Percentiles rank a stretch among this genome's conserved stretches.
Evolutionary conservation across 2,113 vertebrate genomes (phyloP).

Genomic region (Scytalopus superciliaris): DNA sequence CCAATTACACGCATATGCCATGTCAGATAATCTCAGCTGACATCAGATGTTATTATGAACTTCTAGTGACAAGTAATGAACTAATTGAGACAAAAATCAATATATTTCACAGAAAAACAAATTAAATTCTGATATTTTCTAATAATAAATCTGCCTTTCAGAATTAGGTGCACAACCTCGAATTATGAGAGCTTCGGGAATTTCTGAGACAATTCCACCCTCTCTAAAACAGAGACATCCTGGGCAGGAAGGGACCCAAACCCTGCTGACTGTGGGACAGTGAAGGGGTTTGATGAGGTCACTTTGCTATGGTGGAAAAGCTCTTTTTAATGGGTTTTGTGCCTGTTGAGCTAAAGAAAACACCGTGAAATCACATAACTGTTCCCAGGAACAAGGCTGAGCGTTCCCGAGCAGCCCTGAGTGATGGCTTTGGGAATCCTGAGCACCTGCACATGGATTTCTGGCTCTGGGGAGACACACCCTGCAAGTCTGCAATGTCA

Average conservation of each 20-base stretch:
- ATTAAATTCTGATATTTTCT: not conserved
- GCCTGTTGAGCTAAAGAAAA: not conserved
- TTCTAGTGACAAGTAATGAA: not conserved
- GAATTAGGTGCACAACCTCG: not conserved
- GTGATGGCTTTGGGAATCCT: not conserved
- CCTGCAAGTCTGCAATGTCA: fast-evolving
- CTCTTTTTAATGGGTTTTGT: not conserved
- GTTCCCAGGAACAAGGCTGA: not conserved
- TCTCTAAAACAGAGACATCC: not conserved
- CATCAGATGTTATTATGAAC: not conserved
- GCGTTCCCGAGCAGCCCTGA: not conserved
- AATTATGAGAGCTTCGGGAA: not conserved
- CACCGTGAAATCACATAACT: not conserved
- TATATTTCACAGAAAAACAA: not conserved
- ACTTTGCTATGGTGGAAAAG: fast-evolving
- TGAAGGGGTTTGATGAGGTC: not conserved
- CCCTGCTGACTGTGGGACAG: not conserved
- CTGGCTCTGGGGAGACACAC: not conserved
- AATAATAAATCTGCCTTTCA: not conserved
- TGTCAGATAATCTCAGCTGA: not conserved
- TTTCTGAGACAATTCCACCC: fast-evolving
- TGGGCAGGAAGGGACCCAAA: not conserved
- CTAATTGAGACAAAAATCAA: not conserved
- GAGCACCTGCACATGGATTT: not conserved
- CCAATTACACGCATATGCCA: not conserved